Evolutionary conservation across 2,888 invertebrate genomes (phyloP).

Genomic region (Zelleria hepariella): DNA sequence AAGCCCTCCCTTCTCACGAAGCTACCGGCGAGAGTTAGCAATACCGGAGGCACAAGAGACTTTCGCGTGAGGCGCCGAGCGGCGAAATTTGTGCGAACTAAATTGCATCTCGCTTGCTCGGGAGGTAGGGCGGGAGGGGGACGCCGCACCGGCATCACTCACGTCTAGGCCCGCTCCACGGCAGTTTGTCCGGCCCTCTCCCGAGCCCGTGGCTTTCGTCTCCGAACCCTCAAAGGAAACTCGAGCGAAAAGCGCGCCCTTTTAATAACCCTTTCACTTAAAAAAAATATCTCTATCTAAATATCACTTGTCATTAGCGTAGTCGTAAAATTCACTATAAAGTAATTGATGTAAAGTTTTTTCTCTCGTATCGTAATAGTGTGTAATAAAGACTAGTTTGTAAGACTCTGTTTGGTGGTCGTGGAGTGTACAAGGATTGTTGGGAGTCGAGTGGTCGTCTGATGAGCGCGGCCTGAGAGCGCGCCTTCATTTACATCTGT

Average conservation of each 20-base stretch:
- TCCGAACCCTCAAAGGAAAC: neutral
- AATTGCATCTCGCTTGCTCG: constrained; percentile 67
- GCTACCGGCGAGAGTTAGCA: constrained; percentile 40
- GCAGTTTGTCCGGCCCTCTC: constrained; percentile 65
- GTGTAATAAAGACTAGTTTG: constrained; percentile 3
- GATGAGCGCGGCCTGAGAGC: constrained; percentile 26
- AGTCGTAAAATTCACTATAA: neutral
- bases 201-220: constrained; percentile 19
- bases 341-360: neutral
- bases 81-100: constrained; percentile 51
- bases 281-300: neutral
- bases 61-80: constrained; percentile 56
- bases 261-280: neutral
- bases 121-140: constrained; percentile 55
- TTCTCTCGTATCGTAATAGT: neutral
- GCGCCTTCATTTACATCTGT: constrained; percentile 54
- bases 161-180: constrained; percentile 57
- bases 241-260: constrained; percentile 1
- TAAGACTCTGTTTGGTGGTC: constrained; percentile 1
- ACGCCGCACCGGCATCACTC: constrained; percentile 57
- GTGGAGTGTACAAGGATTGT: constrained; percentile 5
- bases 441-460: constrained; percentile 24
- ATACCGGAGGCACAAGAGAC: constrained; percentile 57
- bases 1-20: constrained; percentile 53
- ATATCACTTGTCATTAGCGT: neutral